A percentile compares a stretch with the other conserved stretches of the same genome.
Conservation (phyloP, 37 sponge, comb jelly and placozoan species). For the Beroe ovata region DNA sequence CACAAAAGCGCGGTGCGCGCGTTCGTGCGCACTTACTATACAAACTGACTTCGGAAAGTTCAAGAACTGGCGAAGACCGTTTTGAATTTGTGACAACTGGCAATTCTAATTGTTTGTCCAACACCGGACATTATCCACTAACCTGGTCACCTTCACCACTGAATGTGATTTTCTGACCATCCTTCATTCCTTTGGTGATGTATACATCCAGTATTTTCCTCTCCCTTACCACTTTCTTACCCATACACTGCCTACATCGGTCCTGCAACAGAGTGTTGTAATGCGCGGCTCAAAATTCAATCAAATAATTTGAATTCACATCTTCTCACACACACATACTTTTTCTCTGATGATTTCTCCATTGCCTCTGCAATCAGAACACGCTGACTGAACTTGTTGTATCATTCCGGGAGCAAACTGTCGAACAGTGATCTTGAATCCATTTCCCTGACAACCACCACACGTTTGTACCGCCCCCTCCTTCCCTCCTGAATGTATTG, state of each 20-base stretch:
- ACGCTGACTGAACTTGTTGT: conserved; percentile 82
- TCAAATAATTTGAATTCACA: too few relatives aligned
- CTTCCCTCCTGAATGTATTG: conserved; percentile 77
- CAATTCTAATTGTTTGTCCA: background rate
- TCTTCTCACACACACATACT: too few relatives aligned
- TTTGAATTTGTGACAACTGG: background rate
- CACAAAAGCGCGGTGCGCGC: background rate
- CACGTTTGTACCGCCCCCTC: conserved; percentile 75
- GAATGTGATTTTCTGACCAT: conserved; percentile 91
- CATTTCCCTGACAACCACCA: conserved; percentile 80
- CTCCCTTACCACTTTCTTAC: conserved; percentile 79
- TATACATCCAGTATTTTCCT: conserved; percentile 91
- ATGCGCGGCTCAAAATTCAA: too few relatives aligned
- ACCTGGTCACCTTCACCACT: conserved; percentile 92
- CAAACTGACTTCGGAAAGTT: background rate
- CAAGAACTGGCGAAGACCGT: background rate
- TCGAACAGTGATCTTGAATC: conserved; percentile 77
- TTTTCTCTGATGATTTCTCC: conserved; percentile 89
- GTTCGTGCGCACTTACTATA: conserved; percentile 1
- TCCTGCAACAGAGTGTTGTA: conserved; percentile 68
- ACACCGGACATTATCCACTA: background rate
- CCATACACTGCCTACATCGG: conserved; percentile 82
- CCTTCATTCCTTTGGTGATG: conserved; percentile 95
- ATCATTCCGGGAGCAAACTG: conserved; percentile 87
- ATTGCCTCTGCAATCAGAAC: conserved; percentile 76